Percentiles rank a stretch among this genome's conserved stretches.
These are phyloP conservation scores for Eupithecia vulgata DNA, from an alignment of 2,888 invertebrate species.

Conservation along the genomic window DNA sequence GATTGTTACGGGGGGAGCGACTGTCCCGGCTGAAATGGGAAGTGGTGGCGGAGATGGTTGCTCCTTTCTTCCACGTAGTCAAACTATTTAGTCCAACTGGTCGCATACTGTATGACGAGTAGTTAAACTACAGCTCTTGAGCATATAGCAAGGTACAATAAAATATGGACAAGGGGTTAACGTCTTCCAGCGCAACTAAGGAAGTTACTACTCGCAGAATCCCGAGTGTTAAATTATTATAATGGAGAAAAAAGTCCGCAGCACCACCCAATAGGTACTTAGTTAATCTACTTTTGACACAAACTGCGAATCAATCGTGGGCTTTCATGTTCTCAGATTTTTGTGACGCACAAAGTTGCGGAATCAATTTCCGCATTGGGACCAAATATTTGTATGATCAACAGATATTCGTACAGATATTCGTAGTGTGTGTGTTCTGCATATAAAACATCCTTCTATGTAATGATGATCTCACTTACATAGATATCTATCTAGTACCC, in stretches of 20 bases:
- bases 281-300: neutral
- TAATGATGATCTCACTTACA: too few relatives aligned
- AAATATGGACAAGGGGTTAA: neutral
- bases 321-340: too few relatives aligned
- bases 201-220: neutral
- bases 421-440: neutral
- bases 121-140: too few relatives aligned
- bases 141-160: too few relatives aligned
- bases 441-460: neutral
- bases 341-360: neutral
- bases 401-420: neutral
- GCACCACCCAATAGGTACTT: too few relatives aligned
- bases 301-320: neutral
- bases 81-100: too few relatives aligned
- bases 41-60: too few relatives aligned
- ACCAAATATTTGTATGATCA: neutral
- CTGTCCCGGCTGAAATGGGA: too few relatives aligned
- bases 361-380: neutral
- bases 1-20: neutral
- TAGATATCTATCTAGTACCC: too few relatives aligned
- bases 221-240: neutral
- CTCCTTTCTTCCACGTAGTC: too few relatives aligned
- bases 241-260: too few relatives aligned
- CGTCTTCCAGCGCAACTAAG: neutral
- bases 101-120: neutral